Evolutionary conservation across 2,113 vertebrate species (phyloP).

Genomic region (Octodon degus): DNA sequence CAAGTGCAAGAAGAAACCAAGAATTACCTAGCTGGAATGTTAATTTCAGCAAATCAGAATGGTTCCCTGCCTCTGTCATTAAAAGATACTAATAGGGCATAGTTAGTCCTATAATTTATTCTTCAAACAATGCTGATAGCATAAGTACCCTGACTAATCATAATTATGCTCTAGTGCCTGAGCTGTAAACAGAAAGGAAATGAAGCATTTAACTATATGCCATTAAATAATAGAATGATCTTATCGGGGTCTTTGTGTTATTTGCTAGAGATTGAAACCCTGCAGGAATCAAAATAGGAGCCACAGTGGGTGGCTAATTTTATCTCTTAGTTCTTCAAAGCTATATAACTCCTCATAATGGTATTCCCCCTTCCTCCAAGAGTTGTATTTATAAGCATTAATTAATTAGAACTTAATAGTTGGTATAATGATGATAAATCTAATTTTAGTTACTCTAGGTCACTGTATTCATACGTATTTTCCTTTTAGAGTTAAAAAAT

Average conservation of each 20-base stretch:
- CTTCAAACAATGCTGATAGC: conserved; percentile 79
- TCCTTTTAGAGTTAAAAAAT: conserved; percentile 56
- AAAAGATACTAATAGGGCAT: conserved; percentile 76
- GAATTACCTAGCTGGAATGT: conserved; percentile 64
- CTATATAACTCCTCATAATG: conserved; percentile 66
- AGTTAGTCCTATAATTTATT: conserved; percentile 79
- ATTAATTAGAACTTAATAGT: conserved; percentile 76
- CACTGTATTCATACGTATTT: conserved; percentile 30
- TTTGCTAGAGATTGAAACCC: conserved; percentile 72
- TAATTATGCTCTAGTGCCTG: conserved; percentile 72
- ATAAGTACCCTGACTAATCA: conserved; percentile 77
- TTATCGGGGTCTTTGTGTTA: conserved; percentile 70
- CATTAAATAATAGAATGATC: conserved; percentile 76
- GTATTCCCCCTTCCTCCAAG: conserved; percentile 50
- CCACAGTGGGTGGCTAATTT: conserved; percentile 79
- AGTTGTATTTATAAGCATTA: conserved; percentile 75
- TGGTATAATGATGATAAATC: conserved; percentile 73
- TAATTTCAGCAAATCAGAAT: conserved; percentile 69
- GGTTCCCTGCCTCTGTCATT: conserved; percentile 76
- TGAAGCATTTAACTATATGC: conserved; percentile 77
- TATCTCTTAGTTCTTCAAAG: conserved; percentile 68
- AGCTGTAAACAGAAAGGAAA: conserved; percentile 79
- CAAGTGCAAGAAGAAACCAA: conserved; percentile 28
- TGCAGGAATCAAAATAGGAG: conserved; percentile 78
- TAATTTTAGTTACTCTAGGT: conserved; percentile 71